Conservation (phyloP, 2,888 invertebrate species). For the Nymphalis c-album region DNA sequence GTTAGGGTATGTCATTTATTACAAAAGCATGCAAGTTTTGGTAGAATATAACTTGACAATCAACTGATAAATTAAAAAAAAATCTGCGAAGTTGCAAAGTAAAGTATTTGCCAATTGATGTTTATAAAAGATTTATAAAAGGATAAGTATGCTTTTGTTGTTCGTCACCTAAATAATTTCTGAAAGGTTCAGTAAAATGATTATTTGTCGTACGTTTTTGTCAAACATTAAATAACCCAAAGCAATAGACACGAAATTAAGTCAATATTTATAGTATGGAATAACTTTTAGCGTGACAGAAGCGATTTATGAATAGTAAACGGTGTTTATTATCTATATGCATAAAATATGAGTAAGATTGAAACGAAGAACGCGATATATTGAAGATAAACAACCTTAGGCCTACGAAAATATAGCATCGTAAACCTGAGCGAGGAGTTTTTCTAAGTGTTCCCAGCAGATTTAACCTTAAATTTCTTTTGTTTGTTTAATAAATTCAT, state of each 20-base stretch:
- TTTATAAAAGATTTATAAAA: too few species aligned
- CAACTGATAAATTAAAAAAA: too few species aligned
- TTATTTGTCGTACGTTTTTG: too few species aligned
- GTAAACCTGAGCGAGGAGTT: slow-evolving; percentile 60
- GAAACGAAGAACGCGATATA: slow-evolving; percentile 57
- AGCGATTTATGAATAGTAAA: slow-evolving; percentile 26
- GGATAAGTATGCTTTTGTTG: too few species aligned
- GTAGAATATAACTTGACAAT: too few species aligned
- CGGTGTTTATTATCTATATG: slow-evolving; percentile 30
- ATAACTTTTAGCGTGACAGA: slow-evolving; percentile 17
- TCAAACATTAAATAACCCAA: too few species aligned
- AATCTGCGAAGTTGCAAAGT: too few species aligned
- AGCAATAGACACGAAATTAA: background rate
- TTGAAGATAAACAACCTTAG: slow-evolving; percentile 57
- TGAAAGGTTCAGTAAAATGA: too few species aligned
- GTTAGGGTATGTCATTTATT: too few species aligned
- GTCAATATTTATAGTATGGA: background rate
- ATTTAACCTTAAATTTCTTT: slow-evolving; percentile 41
- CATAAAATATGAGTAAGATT: slow-evolving; percentile 49
- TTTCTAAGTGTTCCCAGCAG: slow-evolving; percentile 51
- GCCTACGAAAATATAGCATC: slow-evolving; percentile 60
- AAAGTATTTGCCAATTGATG: too few species aligned
- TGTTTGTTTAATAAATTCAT: slow-evolving; percentile 19
- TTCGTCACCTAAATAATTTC: too few species aligned
- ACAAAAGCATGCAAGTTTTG: too few species aligned